Conservation (phyloP, 2,113 vertebrate species). For the Pollachius pollachius region DNA sequence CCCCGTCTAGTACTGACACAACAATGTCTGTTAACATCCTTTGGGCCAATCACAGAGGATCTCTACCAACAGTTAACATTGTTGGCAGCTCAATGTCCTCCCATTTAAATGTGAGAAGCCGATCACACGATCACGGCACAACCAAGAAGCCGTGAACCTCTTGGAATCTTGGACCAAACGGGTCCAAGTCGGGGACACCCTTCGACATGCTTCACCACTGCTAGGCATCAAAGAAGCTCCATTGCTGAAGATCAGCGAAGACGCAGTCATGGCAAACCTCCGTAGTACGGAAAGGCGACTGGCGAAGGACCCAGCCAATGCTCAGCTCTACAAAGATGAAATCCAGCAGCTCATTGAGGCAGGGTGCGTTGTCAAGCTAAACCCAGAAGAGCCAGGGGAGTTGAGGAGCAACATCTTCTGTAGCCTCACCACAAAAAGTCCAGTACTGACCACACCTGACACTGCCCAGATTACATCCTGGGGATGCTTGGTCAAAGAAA, state of each 20-base stretch:
- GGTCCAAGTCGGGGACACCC: background rate
- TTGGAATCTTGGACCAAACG: background rate
- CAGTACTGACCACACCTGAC: background rate
- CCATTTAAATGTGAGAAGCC: slow-evolving; percentile 1
- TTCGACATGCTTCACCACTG: background rate
- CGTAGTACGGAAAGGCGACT: background rate
- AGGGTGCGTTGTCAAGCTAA: background rate
- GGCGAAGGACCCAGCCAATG: background rate
- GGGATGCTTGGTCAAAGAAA: background rate
- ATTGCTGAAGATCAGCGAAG: background rate
- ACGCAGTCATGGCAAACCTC: background rate
- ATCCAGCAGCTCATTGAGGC: background rate
- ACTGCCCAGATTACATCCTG: background rate
- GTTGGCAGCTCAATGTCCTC: background rate
- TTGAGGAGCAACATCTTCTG: too few species aligned
- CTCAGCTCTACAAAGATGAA: background rate
- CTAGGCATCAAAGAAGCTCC: background rate
- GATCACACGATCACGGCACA: background rate
- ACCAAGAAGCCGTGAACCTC: background rate
- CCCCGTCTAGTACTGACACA: background rate
- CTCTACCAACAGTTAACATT: background rate
- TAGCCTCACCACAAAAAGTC: background rate
- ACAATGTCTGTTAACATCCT: background rate
- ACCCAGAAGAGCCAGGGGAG: background rate
- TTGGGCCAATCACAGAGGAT: background rate